phyloP scores from a whole-genome alignment of 2,113 vertebrate species.

The Oplegnathus fasciatus region DNA sequence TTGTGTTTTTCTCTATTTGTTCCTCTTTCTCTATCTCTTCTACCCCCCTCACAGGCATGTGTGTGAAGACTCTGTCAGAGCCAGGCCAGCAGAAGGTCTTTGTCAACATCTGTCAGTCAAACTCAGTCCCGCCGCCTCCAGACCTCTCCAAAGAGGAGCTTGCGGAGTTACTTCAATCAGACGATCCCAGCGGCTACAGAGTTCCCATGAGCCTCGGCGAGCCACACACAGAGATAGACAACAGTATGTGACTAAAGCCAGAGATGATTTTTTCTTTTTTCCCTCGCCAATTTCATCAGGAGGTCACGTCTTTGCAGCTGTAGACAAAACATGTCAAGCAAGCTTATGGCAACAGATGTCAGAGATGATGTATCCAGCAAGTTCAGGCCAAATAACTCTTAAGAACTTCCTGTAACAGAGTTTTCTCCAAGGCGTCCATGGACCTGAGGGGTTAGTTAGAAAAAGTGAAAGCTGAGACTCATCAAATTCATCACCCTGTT shows the following conservation, averaged over 20 bases:
- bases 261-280: background rate
- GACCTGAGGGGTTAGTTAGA: no score
- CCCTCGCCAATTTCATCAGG: no score
- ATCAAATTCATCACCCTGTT: no score
- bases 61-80: slow-evolving; percentile 87
- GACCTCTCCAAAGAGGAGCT: slow-evolving; percentile 87
- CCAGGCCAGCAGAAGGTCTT: slow-evolving; percentile 87
- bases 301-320: no score
- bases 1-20: no score
- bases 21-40: background rate
- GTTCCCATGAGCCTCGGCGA: slow-evolving; percentile 95
- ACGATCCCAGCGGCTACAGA: slow-evolving; percentile 88
- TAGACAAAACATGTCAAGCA: no score
- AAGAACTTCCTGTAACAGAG: no score
- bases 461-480: no score
- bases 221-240: slow-evolving; percentile 90
- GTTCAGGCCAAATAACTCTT: no score
- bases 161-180: slow-evolving; percentile 89
- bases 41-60: slow-evolving; percentile 84
- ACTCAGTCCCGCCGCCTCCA: slow-evolving; percentile 87
- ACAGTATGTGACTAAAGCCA: slow-evolving; percentile 81
- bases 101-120: slow-evolving; percentile 91
- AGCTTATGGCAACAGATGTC: no score
- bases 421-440: no score
- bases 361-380: no score